Evolutionary conservation across 2,797 vertebrate genomes (phyloP), one percentile per base, ranked within the genome.

Genomic region (Smutsia temminckii): DNA sequence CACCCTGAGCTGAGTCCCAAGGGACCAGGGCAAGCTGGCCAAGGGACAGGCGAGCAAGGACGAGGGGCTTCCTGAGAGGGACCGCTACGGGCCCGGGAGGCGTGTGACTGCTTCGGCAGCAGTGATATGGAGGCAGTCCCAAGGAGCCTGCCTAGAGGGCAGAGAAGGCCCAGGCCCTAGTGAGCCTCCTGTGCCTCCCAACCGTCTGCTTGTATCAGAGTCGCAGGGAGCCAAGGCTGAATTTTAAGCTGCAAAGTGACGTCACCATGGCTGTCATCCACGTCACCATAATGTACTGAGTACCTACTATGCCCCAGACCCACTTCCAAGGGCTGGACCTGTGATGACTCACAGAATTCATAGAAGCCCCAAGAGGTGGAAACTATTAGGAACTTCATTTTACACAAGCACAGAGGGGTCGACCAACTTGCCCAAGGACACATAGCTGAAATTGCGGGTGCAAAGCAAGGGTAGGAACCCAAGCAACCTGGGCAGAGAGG

Each of bases 161-260:
- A 13, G 20, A 12, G 46, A 8, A 59, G 63, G 9, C 6, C 5
- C 16, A 13, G 59, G 55, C 9, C 34, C 59, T 8, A 1, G 25
- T 0, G 5, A 1, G 16, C 37, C 85, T 23, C 3, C 0, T 3
- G 6, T 3, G 6, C 32, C 0, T 6, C 6, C 7, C 4, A 8
- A 18, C 53, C 46, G 3, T 37, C n/a, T 1, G 16, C 25, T 21
- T 25, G 6, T 18, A 0, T 20, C 12, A 2, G 23, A n/a, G 55
- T 14, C 7, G 3, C 0, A 5, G 78, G 79, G 51, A 93, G 25
- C 42, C 27, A 2, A 0, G 14, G 53, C 1, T 40, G 46, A 11
- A 37, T 8, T 27, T 4, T 20, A 59, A 64, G 59, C 14, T 42
- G 23, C 57, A 14, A 53, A 42, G 25, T 20, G 71, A 13, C 25